phyloP scores from a whole-genome alignment of 2,888 invertebrate species.

The Oxyteleia sp. region DNA sequence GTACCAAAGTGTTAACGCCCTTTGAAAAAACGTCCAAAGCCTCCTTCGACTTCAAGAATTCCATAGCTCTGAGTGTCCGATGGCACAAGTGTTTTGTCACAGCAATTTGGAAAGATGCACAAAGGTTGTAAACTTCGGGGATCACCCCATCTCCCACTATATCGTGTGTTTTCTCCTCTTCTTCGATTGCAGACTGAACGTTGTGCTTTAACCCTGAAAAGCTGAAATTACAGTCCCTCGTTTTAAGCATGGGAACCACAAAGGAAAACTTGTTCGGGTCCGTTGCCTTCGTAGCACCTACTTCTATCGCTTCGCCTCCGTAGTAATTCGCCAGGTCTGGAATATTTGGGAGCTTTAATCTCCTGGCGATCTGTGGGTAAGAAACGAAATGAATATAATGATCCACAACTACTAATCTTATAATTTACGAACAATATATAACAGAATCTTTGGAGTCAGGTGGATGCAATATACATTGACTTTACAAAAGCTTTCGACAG shows the following conservation, averaged over 20 bases:
- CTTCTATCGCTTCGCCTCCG: constrained; percentile 96
- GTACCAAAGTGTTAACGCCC: no score
- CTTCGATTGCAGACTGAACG: constrained; percentile 88
- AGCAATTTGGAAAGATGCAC: constrained; percentile 94
- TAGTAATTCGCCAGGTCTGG: constrained; percentile 91
- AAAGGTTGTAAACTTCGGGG: constrained; percentile 93
- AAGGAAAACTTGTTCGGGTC: constrained; percentile 91
- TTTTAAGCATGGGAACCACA: constrained; percentile 90
- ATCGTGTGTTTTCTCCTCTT: constrained; percentile 90
- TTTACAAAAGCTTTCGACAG: no score
- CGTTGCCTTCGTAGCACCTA: constrained; percentile 91
- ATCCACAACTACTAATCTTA: no score
- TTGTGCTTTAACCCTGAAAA: constrained; percentile 94
- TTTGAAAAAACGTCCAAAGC: constrained; percentile 90
- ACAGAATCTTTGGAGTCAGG: no score
- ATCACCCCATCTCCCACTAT: constrained; percentile 91
- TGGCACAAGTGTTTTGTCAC: constrained; percentile 93
- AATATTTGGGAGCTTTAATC: constrained; percentile 94
- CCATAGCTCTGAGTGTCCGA: constrained; percentile 94
- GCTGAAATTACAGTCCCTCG: constrained; percentile 96
- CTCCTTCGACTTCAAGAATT: constrained; percentile 89
- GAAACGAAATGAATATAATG: neutral
- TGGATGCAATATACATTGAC: no score
- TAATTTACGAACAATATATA: no score
- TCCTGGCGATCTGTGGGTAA: constrained; percentile 91